Evolutionary conservation across 1,140 invertebrate species (phyloP).

Genomic region (Dendroctonus valens): DNA sequence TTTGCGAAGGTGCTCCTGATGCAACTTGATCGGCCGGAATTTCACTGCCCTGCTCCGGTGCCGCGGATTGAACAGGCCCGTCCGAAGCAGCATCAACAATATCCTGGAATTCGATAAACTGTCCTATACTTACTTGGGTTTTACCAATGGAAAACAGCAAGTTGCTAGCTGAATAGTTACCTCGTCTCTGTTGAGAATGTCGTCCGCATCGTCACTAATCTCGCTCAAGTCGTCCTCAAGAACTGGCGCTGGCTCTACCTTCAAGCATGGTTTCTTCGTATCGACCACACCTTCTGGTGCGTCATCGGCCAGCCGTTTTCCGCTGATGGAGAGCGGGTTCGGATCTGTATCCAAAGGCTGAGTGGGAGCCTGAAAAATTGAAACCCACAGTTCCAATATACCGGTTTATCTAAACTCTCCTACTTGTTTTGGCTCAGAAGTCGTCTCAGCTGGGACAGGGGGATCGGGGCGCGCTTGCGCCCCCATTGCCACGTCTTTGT

Average conservation of each 20-base stretch:
- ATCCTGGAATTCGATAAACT: slow-evolving; percentile 24
- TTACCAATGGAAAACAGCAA: not conserved
- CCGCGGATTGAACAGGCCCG: slow-evolving; percentile 3
- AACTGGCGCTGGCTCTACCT: slow-evolving; percentile 55
- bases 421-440: not conserved
- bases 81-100: slow-evolving; percentile 22
- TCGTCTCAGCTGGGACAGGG: not conserved
- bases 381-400: not conserved
- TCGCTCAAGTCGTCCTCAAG: slow-evolving; percentile 77
- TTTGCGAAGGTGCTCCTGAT: slow-evolving; percentile 36
- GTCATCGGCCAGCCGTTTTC: slow-evolving; percentile 49
- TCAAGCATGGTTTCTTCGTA: slow-evolving; percentile 52
- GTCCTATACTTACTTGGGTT: not conserved
- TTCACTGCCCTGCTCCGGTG: not conserved
- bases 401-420: not conserved
- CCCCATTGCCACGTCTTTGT: not conserved
- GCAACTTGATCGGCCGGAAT: slow-evolving; percentile 2
- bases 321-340: not conserved
- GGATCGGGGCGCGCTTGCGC: not conserved
- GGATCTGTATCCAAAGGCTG: not conserved
- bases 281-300: slow-evolving; percentile 51
- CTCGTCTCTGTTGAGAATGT: slow-evolving; percentile 77
- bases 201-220: slow-evolving; percentile 83
- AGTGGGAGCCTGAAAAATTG: not conserved
- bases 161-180: slow-evolving; percentile 47